A percentile compares a stretch with the other conserved stretches of the same genome.
Conservation (phyloP, 1,140 invertebrate genomes). For the Orchestia grillus region DNA sequence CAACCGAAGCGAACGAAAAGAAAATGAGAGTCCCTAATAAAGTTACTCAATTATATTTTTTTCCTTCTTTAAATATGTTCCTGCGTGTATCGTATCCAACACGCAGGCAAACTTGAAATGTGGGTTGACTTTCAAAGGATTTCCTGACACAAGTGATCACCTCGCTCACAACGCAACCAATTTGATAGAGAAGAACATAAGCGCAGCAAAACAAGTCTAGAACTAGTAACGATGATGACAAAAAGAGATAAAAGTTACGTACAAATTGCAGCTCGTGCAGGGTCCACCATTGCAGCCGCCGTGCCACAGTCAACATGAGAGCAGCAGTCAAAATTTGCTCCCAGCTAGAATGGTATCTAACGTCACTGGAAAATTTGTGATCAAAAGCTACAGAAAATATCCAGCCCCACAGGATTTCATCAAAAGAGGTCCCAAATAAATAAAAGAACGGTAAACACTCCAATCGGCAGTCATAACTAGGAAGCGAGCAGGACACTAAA, state of each 20-base stretch:
- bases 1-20: background rate
- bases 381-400: background rate
- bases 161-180: background rate
- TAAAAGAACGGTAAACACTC: background rate
- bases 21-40: background rate
- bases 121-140: background rate
- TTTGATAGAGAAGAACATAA: background rate
- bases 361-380: background rate
- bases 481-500: background rate
- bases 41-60: background rate
- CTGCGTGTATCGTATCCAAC: background rate
- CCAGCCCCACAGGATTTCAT: background rate
- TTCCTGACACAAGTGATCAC: background rate
- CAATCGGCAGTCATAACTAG: background rate
- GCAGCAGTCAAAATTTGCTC: background rate
- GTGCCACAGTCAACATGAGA: background rate
- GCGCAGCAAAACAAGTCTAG: background rate
- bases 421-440: background rate
- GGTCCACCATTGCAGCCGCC: background rate
- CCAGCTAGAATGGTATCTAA: background rate
- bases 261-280: background rate
- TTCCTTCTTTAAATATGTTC: background rate
- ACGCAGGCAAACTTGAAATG: background rate
- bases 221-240: background rate
- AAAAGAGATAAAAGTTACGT: too few relatives aligned